Percentiles rank a stretch among this genome's conserved stretches.
These are phyloP conservation scores for Mythimna pallens DNA, from an alignment of 2,888 invertebrate species.

Conservation along the genomic window DNA sequence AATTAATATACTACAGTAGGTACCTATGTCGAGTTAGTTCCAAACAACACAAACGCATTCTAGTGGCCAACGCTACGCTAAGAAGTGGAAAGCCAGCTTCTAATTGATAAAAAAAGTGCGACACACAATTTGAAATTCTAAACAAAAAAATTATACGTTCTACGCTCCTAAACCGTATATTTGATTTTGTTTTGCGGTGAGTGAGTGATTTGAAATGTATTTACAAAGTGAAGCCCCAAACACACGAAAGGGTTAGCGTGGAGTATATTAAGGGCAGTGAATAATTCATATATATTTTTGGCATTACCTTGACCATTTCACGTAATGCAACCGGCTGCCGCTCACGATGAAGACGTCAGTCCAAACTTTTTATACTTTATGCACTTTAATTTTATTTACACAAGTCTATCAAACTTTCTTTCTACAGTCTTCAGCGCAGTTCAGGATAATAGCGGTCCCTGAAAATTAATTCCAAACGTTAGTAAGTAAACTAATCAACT, in stretches of 20 bases:
- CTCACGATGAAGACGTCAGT: conserved; percentile 76
- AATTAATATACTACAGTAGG: no score
- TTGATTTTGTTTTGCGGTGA: conserved; percentile 75
- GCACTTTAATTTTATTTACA: conserved; percentile 80
- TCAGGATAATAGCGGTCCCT: conserved; percentile 88
- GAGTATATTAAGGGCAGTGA: conserved; percentile 83
- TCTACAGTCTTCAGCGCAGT: conserved; percentile 82
- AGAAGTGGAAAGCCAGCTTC: conserved; percentile 59
- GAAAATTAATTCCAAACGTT: conserved; percentile 83
- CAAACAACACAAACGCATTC: conserved; percentile 32
- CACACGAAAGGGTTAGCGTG: conserved; percentile 87
- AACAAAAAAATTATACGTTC: conserved; percentile 74
- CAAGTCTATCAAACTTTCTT: conserved; percentile 79
- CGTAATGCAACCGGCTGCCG: conserved; percentile 82
- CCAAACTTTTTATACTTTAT: conserved; percentile 73
- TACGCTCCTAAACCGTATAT: conserved; percentile 73
- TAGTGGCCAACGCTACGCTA: conserved; percentile 51
- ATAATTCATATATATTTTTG: conserved; percentile 84
- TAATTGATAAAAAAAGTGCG: conserved; percentile 68
- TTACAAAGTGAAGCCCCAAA: conserved; percentile 87
- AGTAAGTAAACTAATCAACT: conserved; percentile 70
- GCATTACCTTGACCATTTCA: conserved; percentile 90
- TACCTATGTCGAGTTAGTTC: not conserved
- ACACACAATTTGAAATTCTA: conserved; percentile 75
- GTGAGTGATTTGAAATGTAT: conserved; percentile 84